Evolutionary conservation across 2,888 invertebrate species (phyloP), one percentile per base, ranked within the genome.

Genomic region (Pseudococcus longispinus): DNA sequence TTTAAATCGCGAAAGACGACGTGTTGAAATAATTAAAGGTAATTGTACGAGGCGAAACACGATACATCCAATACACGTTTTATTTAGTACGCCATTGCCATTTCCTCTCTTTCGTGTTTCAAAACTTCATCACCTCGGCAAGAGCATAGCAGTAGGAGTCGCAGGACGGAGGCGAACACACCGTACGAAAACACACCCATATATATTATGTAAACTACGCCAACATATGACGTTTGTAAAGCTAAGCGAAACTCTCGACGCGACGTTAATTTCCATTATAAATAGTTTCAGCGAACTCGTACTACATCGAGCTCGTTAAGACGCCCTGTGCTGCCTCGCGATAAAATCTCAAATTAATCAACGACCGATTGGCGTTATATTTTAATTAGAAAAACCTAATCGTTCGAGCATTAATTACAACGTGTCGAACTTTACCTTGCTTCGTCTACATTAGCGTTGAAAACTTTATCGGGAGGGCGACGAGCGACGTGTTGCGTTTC

Each of bases 291-390:
- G 18, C 29, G 0, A 29, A 70, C 70, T 70, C 29, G 26, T 70
- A 55, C n/a, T 1, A n/a, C 8, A 55, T 18, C 55, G 65, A 65
- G 65, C 65, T 65, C 65, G 65, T 65, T 29, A 70, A 70, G 70
- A 70, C 32, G 70, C 29, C 18, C 42, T 42, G 42, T n/a, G n/a
- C n/a, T n/a, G n/a, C n/a, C n/a, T 20, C 77, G 37, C 37, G 77
- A 80, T 80, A 42, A 42, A 80, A 42, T 80, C 77, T 42, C 77
- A 42, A 80, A 80, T 80, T 80, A 80, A 80, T 80, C 37, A 80
- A 80, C 77, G 77, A 80, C 42, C 77, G 20, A 80, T 70, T 70
- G 70, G 70, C 77, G 77, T 80, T 80, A 42, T 80, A 42, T 80
- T 80, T 80, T 80, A 80, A 80, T 80, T 80, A 80, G 37, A 42